Base-by-base conservation (phyloP, 2,888 invertebrate genomes). In the Antitype chi region DNA sequence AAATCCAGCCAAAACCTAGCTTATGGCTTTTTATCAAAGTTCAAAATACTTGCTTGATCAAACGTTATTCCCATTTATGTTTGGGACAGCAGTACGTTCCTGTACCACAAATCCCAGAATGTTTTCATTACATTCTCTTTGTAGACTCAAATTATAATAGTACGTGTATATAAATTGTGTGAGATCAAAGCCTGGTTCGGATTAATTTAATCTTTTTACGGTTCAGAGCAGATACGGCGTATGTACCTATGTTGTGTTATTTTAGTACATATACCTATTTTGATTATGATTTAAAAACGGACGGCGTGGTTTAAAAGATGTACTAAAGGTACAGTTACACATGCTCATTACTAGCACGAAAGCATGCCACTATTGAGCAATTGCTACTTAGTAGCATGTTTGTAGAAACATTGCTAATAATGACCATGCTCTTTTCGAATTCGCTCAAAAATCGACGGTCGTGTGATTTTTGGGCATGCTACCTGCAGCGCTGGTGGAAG, bases 121-220 rank as follows among this genome's bases (percentile, higher is more conserved):
- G 76, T 74, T 85, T 85, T 83, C 81, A 84, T 88, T 83, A 78
- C 60, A 66, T 53, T 75, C 74, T 80, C 85, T 87, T 88, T 88
- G 85, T 88, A 82, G 69, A 84, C 76, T 76, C 71, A 77, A 88
- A 85, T 84, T 87, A 85, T 90, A 86, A 86, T 86, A 89, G 82
- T 81, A 84, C 79, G 80, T 85, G 84, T 85, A 74, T 77, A 80
- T 80, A 87, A 85, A 80, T 84, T 88, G 77, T 75, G 57, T 25
- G 69, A 89, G 90, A 90, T 91, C 91, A 91, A 90, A 91, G 87
- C 49, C 69, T 8, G 62, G 32, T 55, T 71, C 76, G 76, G 86
- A 88, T 88, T 85, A 87, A 80, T 82, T 86, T 88, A 82, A 88
- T 85, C 84, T 88, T 90, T 88, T 86, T 85, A 86, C 81, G 76